Conservation (phyloP, 1,140 invertebrate species). For the Nephila pilipes region DNA sequence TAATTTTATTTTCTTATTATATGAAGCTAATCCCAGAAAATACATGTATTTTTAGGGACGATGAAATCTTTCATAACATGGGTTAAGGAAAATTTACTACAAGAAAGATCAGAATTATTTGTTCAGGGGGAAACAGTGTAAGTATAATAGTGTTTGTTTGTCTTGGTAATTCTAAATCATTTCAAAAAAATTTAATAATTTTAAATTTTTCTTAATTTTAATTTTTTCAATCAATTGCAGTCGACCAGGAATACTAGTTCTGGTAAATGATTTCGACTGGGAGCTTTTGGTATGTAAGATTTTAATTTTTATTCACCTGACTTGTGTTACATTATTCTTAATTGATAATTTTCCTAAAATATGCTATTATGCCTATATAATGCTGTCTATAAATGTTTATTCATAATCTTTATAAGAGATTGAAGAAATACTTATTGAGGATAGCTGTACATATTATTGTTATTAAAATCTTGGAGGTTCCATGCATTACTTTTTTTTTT, state of each 20-base stretch:
- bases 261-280: constrained; percentile 97
- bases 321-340: not conserved
- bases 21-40: constrained; percentile 75
- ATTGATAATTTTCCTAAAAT: not conserved
- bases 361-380: not conserved
- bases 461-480: not conserved
- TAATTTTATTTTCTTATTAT: too few relatives aligned
- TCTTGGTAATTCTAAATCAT: not conserved
- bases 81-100: constrained; percentile 92
- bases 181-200: not conserved
- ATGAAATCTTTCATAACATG: constrained; percentile 88
- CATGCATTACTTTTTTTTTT: too few relatives aligned
- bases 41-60: constrained; percentile 84
- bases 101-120: constrained; percentile 94
- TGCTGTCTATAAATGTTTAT: too few relatives aligned
- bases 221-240: constrained; percentile 82
- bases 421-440: not conserved
- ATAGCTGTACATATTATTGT: not conserved
- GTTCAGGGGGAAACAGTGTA: constrained; percentile 90
- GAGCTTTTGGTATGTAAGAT: constrained; percentile 87
- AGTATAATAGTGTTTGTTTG: constrained; percentile 81
- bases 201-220: not conserved
- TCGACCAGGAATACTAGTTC: constrained; percentile 93
- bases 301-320: not conserved
- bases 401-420: not conserved